phyloP scores from a whole-genome alignment of 1,140 invertebrate genomes.

The Leptoteleia sp. region DNA sequence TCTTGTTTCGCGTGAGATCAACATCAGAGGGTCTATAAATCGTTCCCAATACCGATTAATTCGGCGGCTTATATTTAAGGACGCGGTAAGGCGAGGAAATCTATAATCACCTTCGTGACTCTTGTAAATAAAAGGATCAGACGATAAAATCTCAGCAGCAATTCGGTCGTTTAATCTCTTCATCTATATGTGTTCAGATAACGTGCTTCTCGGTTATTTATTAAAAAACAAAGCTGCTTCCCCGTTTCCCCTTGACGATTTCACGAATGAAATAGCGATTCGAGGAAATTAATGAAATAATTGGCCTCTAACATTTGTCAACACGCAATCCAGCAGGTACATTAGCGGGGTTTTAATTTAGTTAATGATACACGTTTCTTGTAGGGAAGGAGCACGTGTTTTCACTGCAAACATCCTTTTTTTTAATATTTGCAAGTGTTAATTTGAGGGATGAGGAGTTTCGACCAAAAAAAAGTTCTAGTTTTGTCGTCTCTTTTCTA shows the following conservation, averaged over 20 bases:
- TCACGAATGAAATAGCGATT: background rate
- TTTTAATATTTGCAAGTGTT: too few species aligned
- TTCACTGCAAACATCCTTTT: too few species aligned
- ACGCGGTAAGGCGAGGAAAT: constrained; percentile 6
- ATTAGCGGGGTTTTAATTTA: too few species aligned
- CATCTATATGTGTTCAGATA: constrained; percentile 27
- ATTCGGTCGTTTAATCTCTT: constrained; percentile 26
- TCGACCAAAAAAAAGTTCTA: too few species aligned
- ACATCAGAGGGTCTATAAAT: constrained; percentile 28
- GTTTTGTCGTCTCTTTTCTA: too few species aligned
- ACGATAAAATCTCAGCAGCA: constrained; percentile 33
- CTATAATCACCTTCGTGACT: constrained; percentile 40
- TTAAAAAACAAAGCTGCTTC: constrained; percentile 17
- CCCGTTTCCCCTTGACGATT: background rate
- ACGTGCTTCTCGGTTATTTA: constrained; percentile 11
- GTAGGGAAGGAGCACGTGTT: too few species aligned
- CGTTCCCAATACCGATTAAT: constrained; percentile 39
- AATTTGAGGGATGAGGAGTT: too few species aligned
- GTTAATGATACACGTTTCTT: too few species aligned
- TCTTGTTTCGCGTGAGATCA: constrained; percentile 20
- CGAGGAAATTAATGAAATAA: background rate
- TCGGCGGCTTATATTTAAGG: constrained; percentile 23
- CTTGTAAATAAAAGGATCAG: constrained; percentile 35
- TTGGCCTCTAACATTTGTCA: too few species aligned
- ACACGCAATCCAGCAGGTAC: too few species aligned